Evolutionary conservation across 2,888 invertebrate genomes (phyloP).

Genomic region (Pachycephus smyrnensis): DNA sequence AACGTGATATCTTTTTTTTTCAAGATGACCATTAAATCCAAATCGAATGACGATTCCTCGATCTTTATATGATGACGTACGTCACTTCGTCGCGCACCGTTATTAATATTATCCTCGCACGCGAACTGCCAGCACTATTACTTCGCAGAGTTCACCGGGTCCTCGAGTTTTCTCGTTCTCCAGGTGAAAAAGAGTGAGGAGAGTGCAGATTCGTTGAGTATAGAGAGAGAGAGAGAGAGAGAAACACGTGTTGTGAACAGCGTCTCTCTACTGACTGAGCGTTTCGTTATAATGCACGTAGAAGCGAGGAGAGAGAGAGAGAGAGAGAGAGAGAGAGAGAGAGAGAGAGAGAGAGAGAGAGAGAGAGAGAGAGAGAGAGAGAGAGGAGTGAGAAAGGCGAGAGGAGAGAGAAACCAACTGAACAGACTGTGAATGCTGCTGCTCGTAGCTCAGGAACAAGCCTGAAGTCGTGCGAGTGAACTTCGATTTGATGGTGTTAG

Average conservation of each 20-base stretch:
- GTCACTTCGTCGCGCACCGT: not conserved
- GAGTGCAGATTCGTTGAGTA: not conserved
- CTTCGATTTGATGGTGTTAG: conserved; percentile 15
- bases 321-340: conserved; percentile 27
- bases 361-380: conserved; percentile 28
- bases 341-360: conserved; percentile 33
- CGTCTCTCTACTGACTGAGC: conserved; percentile 50
- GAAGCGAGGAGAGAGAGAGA: conserved; percentile 32
- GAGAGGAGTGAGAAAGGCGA: conserved; percentile 23
- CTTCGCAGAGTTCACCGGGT: not conserved
- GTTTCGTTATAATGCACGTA: conserved; percentile 39
- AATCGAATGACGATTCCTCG: not conserved
- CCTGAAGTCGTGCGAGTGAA: conserved; percentile 28
- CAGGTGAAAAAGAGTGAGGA: not conserved
- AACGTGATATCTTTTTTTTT: not conserved
- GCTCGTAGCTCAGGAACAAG: conserved; percentile 8
- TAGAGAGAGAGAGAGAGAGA: conserved; percentile 22
- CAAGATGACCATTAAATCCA: not conserved
- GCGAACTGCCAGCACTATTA: not conserved
- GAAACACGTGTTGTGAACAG: conserved; percentile 40
- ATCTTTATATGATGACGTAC: not conserved
- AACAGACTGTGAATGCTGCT: conserved; percentile 18
- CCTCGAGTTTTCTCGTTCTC: not conserved
- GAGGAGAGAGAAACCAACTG: conserved; percentile 19
- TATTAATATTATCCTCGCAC: not conserved